Base-by-base conservation (phyloP, 2,797 vertebrate species). In the Amniataba percoides region DNA sequence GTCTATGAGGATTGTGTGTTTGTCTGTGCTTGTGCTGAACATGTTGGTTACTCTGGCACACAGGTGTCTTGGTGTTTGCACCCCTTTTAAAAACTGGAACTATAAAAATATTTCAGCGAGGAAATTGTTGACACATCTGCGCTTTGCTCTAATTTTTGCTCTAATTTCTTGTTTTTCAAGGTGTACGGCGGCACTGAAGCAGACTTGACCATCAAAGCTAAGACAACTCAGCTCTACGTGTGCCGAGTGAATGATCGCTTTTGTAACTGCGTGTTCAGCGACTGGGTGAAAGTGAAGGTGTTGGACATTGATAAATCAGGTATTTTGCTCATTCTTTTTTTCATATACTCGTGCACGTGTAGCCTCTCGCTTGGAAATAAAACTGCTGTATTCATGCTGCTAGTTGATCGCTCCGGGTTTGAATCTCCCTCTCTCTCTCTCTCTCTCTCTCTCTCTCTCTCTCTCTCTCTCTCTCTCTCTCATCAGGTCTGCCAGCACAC, bases 281-380 rank as follows among this genome's bases (percentile, higher is more conserved):
- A 95, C 0, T 97, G 97, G 97, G 96, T 95, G 43, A 97, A 95
- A 81, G 95, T 97, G 58, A 96, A 96, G 82, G 95, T 97, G 59
- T 74, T 95, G 71, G 92, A 95, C 71, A 80, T 92, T 61, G 76
- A 91, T 62, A 85, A 86, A 67, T 80, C 93, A 92, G 95, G 95
- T 96, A 34, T 5, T 43, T 3, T 21, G 19, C 2, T 31, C 3
- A 7, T 48, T 25, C 3, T 5, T 5, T 0, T 31, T 31, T 31
- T 31, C 27, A 31, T 31, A 31, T 31, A 31, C 3, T 59, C 15
- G 1, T 16, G 55, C 5, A 27, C 27, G 34, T 36, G 34, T 36
- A 8, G 10, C 18, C 1, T 49, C 11, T 69, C 18, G 16, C 31
- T 1, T 53, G 34, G 3, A 4, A 49, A 3, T 59, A 8, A 68